A percentile compares a stretch with the other conserved stretches of the same genome.
Evolutionary conservation across 2,888 invertebrate genomes (phyloP).

Genomic region (Cryptocephalus moraei): DNA sequence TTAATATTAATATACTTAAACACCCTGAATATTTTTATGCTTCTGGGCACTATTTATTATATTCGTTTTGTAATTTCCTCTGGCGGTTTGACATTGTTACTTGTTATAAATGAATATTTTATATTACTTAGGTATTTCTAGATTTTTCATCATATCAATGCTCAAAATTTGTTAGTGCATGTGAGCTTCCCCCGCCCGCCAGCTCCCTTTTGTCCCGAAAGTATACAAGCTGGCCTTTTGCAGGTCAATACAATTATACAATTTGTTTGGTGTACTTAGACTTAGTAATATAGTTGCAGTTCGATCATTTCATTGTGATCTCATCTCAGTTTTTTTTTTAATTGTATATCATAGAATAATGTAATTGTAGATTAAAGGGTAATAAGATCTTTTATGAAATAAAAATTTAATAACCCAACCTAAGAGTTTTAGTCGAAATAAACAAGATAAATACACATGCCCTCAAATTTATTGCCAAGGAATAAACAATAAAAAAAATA

Average conservation of each 20-base stretch:
- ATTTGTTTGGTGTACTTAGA: not conserved
- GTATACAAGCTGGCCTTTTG: too few relatives aligned
- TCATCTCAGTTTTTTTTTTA: constrained; percentile 26
- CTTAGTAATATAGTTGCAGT: constrained; percentile 10
- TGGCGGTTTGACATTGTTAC: not conserved
- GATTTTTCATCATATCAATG: constrained; percentile 16
- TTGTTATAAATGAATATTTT: constrained; percentile 1
- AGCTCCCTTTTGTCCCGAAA: too few relatives aligned
- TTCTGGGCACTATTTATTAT: not conserved
- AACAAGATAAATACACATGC: too few relatives aligned
- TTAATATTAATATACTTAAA: not conserved
- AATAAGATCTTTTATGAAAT: constrained; percentile 18
- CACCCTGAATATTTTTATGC: not conserved
- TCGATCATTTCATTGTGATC: constrained; percentile 26
- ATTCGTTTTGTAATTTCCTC: constrained; percentile 12
- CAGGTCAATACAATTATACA: too few relatives aligned
- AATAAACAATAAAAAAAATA: too few relatives aligned
- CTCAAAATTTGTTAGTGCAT: constrained; percentile 20
- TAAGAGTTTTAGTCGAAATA: too few relatives aligned
- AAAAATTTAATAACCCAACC: constrained; percentile 10
- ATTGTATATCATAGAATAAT: constrained; percentile 23
- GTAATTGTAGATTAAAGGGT: constrained; percentile 22
- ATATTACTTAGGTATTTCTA: constrained; percentile 7
- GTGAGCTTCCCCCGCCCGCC: constrained; percentile 17
- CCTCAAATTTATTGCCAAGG: too few relatives aligned